Conservation (phyloP, 2,797 vertebrate genomes). For the Podarcis siculus region DNA sequence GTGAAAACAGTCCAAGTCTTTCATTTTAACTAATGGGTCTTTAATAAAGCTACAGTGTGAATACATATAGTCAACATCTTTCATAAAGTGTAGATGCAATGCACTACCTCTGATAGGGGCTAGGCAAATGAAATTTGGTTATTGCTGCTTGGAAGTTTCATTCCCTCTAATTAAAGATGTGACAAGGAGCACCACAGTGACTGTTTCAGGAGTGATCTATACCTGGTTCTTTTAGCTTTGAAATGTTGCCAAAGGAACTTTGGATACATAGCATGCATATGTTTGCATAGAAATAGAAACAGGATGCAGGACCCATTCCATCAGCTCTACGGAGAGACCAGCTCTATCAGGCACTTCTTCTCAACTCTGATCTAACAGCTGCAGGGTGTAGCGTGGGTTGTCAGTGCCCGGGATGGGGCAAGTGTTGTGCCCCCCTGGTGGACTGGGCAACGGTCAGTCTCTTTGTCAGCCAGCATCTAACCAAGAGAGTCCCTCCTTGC, state of each 20-base stretch:
- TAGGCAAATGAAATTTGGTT: constrained; percentile 66
- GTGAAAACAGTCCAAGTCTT: constrained; percentile 32
- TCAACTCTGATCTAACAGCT: not conserved
- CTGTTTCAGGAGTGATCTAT: constrained; percentile 50
- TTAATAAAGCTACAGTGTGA: constrained; percentile 61
- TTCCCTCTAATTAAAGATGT: constrained; percentile 57
- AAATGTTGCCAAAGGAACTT: constrained; percentile 63
- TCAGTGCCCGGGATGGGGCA: not conserved
- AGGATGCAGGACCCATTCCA: not conserved
- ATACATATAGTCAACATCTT: constrained; percentile 45
- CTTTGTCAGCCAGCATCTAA: too few relatives aligned
- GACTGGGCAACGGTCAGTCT: too few relatives aligned
- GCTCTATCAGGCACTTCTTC: not conserved
- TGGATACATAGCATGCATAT: constrained; percentile 55
- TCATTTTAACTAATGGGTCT: constrained; percentile 50
- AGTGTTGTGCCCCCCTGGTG: too few relatives aligned
- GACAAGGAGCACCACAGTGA: constrained; percentile 39
- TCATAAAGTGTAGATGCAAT: constrained; percentile 31
- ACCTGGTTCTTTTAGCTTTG: constrained; percentile 35
- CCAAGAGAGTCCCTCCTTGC: too few relatives aligned
- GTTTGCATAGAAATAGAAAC: constrained; percentile 61
- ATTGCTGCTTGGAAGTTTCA: constrained; percentile 50
- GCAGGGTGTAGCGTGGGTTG: not conserved
- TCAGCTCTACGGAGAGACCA: not conserved
- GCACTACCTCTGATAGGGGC: constrained; percentile 37